A percentile compares a stretch with the other conserved stretches of the same genome.
These are phyloP conservation scores for Pseudomugil gertrudae DNA, from an alignment of 2,797 vertebrate genomes.

Conservation along the genomic window DNA sequence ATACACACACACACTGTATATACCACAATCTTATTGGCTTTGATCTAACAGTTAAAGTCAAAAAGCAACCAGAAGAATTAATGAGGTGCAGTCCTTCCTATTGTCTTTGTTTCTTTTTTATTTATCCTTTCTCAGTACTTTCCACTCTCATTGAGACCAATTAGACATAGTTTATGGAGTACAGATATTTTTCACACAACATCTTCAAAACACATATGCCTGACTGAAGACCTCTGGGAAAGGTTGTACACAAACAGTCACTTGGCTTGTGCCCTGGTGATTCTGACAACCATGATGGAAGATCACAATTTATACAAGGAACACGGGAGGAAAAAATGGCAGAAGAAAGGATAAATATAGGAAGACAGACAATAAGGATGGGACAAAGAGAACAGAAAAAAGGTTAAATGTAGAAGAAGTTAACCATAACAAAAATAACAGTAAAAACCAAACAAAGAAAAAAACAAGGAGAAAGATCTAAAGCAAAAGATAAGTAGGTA, in stretches of 20 bases:
- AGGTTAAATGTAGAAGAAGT: not conserved
- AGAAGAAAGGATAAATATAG: not conserved
- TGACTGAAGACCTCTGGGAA: constrained; percentile 29
- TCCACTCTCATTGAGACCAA: constrained; percentile 58
- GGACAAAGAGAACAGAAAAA: constrained; percentile 6
- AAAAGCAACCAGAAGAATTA: constrained; percentile 10
- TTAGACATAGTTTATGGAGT: constrained; percentile 56
- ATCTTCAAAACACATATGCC: constrained; percentile 20
- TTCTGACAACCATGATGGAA: constrained; percentile 20
- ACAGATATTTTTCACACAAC: constrained; percentile 26
- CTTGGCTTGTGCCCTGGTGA: constrained; percentile 30
- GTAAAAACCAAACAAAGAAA: not conserved
- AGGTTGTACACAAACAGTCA: constrained; percentile 47
- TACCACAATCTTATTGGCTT: constrained; percentile 10
- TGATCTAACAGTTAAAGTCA: constrained; percentile 17
- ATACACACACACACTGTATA: too few relatives aligned
- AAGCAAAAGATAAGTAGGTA: not conserved
- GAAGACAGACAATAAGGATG: not conserved
- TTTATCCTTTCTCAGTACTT: constrained; percentile 3
- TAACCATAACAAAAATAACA: not conserved
- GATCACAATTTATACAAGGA: constrained; percentile 6
- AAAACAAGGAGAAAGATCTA: not conserved
- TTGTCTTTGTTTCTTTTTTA: constrained; percentile 6
- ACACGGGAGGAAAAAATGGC: constrained; percentile 2
- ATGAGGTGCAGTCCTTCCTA: constrained; percentile 10